phyloP scores from a whole-genome alignment of 2,888 invertebrate genomes.

The Muschampia plurimacula region DNA sequence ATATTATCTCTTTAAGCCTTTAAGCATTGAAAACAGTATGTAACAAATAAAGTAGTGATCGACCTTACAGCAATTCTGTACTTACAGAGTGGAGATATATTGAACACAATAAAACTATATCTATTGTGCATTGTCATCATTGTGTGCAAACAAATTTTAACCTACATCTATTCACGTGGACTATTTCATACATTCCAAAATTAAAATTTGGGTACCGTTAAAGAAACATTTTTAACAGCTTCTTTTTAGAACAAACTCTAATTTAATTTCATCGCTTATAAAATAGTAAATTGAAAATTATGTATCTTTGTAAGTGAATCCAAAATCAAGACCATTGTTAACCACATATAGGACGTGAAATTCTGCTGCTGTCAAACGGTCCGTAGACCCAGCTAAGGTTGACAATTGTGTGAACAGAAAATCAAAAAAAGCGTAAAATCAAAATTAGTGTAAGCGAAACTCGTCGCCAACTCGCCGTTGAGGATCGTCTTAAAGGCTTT shows the following conservation, averaged over 20 bases:
- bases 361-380: background rate
- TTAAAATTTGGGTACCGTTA: background rate
- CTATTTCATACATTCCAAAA: slow-evolving; percentile 2
- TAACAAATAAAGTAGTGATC: slow-evolving; percentile 18
- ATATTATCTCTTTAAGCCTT: background rate
- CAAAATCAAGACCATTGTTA: background rate
- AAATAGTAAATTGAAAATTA: background rate
- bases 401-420: background rate
- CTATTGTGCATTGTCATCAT: background rate
- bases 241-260: background rate
- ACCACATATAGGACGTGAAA: background rate
- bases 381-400: background rate
- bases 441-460: background rate
- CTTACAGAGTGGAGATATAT: slow-evolving; percentile 1
- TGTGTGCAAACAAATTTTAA: background rate
- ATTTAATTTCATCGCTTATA: background rate
- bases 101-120: background rate
- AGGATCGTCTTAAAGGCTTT: slow-evolving; percentile 34
- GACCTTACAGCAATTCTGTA: slow-evolving; percentile 10
- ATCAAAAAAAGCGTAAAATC: background rate
- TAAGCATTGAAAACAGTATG: background rate
- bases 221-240: background rate
- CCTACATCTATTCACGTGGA: background rate
- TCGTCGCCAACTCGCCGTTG: background rate
- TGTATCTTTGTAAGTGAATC: background rate